phyloP scores from a whole-genome alignment of 2,797 vertebrate genomes.

The Melanotaenia nigrans region DNA sequence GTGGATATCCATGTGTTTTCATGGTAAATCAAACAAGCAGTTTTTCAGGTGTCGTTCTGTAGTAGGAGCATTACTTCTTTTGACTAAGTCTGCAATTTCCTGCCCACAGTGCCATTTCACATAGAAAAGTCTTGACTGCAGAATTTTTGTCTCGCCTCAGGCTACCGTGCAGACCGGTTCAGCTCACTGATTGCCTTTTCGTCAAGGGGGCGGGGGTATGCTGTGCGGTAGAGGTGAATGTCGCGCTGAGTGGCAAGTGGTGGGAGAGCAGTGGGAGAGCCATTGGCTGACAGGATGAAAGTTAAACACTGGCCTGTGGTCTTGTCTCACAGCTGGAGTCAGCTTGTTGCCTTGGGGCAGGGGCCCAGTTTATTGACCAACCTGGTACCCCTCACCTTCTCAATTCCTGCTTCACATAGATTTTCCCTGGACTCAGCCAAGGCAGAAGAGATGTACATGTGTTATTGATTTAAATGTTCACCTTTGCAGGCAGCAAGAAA shows the following conservation, averaged over 20 bases:
- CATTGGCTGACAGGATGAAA: constrained; percentile 74
- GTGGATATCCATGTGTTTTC: background rate
- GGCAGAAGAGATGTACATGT: constrained; percentile 56
- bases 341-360: constrained; percentile 70
- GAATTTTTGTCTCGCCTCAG: constrained; percentile 65
- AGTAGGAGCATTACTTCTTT: constrained; percentile 24
- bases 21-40: background rate
- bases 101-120: constrained; percentile 42
- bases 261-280: constrained; percentile 66
- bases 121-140: constrained; percentile 52
- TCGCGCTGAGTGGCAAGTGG: constrained; percentile 75
- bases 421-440: constrained; percentile 45
- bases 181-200: constrained; percentile 76
- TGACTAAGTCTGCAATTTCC: constrained; percentile 38
- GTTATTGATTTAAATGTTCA: constrained; percentile 66
- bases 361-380: constrained; percentile 70
- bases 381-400: constrained; percentile 63
- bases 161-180: constrained; percentile 63
- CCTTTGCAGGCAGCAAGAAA: constrained; percentile 33
- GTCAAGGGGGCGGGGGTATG: constrained; percentile 56
- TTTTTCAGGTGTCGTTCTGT: background rate
- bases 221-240: constrained; percentile 70
- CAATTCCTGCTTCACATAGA: constrained; percentile 48
- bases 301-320: constrained; percentile 72
- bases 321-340: constrained; percentile 72